Base-by-base conservation (phyloP, 1,140 invertebrate genomes). In the Monomorium pharaonis region DNA sequence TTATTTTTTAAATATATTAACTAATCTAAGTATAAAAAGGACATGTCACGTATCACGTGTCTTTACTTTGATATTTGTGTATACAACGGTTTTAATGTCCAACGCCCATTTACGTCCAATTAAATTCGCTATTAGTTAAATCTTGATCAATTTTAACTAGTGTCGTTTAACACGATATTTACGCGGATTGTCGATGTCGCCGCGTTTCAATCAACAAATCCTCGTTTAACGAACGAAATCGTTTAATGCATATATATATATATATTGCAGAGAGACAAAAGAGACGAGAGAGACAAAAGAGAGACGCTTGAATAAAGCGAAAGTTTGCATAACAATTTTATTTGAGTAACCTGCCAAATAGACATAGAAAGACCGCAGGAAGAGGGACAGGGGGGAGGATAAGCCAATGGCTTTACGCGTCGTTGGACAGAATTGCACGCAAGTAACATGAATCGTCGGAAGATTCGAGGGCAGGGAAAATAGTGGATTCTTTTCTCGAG, bases 391-490 rank as follows among this genome's bases (percentile, higher is more conserved):
- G 7, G 10, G 14, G 24, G 18, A 37, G 76, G 49, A 72, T 81
- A 72, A 81, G 33, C 62, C n/a, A 44, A 44, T 24, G 65, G 33
- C 51, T 81, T 72, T 56, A 49, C 49, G 49, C 49, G 65, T 72
- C 37, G 65, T 44, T 33, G 51, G 78, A 58, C 27, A 37, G 49
- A 72, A 81, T 81, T 65, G 78, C 33, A 21, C 78, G 51, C 65
- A 16, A 44, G 37, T 81, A 81, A 81, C 78, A 58, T 65, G 65
- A 81, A 81, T 81, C 67, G 78, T 81, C 37, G 24, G 30, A 56
- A 81, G 67, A 81, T 81, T 81, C 77, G 78, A 72, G 51, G 78
- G 27, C n/a, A 56, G 63, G 33, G 49, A 81, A 81, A 81, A 81
- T 81, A 72, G 49, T 58, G 18, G 37, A 81, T 81, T 81, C 51